Conservation (phyloP, 2,888 invertebrate genomes). For the Drosophila pseudotalamancana region DNA sequence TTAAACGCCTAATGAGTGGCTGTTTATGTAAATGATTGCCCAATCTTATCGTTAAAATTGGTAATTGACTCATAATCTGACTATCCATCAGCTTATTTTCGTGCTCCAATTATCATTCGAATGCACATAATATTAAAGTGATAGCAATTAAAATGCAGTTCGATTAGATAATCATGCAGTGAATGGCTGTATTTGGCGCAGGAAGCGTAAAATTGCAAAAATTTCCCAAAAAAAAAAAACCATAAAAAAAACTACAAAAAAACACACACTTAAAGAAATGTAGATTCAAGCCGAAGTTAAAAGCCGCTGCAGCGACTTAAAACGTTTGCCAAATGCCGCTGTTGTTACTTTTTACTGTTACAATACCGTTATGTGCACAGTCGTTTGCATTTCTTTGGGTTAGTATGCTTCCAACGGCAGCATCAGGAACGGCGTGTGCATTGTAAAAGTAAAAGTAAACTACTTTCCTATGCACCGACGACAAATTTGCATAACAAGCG, state of each 20-base stretch:
- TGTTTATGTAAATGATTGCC: constrained; percentile 22
- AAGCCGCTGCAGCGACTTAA: constrained; percentile 15
- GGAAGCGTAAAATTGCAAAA: constrained; percentile 38
- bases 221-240: constrained; percentile 11
- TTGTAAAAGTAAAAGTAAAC: constrained; percentile 70
- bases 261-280: constrained; percentile 24
- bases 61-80: constrained; percentile 3
- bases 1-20: constrained; percentile 6
- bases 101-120: constrained; percentile 43
- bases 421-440: constrained; percentile 20
- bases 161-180: constrained; percentile 57
- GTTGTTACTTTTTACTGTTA: constrained; percentile 3
- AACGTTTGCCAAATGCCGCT: constrained; percentile 21
- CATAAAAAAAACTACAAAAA: not conserved
- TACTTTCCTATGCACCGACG: constrained; percentile 50
- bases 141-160: constrained; percentile 47
- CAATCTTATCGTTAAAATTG: constrained; percentile 9
- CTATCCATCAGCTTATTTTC: constrained; percentile 14
- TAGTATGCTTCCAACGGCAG: constrained; percentile 43
- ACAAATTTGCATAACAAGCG: constrained; percentile 64
- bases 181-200: constrained; percentile 39
- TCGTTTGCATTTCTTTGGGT: constrained; percentile 50
- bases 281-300: constrained; percentile 29
- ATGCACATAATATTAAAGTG: constrained; percentile 30
- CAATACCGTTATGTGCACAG: constrained; percentile 6